Evolutionary conservation across 2,113 vertebrate genomes (phyloP).

Genomic region (Ranitomeya variabilis): DNA sequence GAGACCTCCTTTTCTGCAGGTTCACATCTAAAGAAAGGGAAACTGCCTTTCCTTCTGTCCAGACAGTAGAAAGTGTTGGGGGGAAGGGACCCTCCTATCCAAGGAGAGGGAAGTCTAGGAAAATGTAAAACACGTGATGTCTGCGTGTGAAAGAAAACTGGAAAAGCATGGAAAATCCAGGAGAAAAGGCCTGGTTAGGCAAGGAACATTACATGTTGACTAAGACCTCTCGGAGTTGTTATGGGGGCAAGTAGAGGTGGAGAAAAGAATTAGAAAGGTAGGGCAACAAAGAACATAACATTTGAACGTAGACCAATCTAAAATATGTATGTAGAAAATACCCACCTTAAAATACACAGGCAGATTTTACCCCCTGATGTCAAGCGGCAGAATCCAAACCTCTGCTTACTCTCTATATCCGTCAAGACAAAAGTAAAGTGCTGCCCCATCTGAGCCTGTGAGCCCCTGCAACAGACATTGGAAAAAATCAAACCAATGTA

Average conservation of each 20-base stretch:
- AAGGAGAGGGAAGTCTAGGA: slow-evolving; percentile 73
- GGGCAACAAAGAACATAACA: background rate
- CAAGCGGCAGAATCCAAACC: slow-evolving; percentile 96
- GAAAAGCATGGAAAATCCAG: background rate
- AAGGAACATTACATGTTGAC: background rate
- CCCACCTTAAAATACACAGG: slow-evolving; percentile 94
- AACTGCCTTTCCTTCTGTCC: slow-evolving; percentile 73
- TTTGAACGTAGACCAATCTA: too few relatives aligned
- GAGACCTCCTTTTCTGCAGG: slow-evolving; percentile 66
- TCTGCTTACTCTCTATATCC: slow-evolving; percentile 94
- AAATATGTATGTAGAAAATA: background rate
- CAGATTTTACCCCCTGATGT: slow-evolving; percentile 89
- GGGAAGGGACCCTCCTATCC: slow-evolving; percentile 71
- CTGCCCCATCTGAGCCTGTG: slow-evolving; percentile 92
- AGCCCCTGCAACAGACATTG: slow-evolving; percentile 73
- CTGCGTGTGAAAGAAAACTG: slow-evolving; percentile 58
- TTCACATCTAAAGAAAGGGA: slow-evolving; percentile 73
- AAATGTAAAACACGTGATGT: slow-evolving; percentile 79
- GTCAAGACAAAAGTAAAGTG: slow-evolving; percentile 98
- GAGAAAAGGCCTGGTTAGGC: background rate
- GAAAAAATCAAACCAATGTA: too few relatives aligned
- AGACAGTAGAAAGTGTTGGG: slow-evolving; percentile 61
- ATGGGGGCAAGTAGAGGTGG: background rate
- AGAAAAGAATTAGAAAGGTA: background rate
- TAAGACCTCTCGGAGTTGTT: background rate